Percentiles rank a stretch among this genome's conserved stretches.
Conservation (phyloP, 2,888 invertebrate species). For the Amphipoea oculea region DNA sequence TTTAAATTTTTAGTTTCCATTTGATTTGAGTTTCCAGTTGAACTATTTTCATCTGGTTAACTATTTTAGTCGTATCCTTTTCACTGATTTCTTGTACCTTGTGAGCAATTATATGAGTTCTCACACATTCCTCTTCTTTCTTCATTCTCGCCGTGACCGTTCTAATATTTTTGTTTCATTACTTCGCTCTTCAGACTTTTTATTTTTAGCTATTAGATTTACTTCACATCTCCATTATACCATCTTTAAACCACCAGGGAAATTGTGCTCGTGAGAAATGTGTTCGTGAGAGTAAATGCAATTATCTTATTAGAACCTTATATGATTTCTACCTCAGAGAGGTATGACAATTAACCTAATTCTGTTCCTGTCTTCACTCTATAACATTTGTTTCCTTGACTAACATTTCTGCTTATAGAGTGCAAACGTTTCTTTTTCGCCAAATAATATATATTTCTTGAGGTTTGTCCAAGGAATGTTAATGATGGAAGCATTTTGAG, state of each 20-base stretch:
- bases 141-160: neutral
- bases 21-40: constrained; percentile 2
- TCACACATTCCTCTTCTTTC: neutral
- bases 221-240: constrained; percentile 29
- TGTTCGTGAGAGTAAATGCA: constrained; percentile 36
- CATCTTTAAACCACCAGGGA: constrained; percentile 4
- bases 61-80: neutral
- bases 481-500: constrained; percentile 28
- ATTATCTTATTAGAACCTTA: constrained; percentile 46
- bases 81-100: neutral
- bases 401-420: constrained; percentile 21
- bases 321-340: constrained; percentile 38
- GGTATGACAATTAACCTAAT: constrained; percentile 36
- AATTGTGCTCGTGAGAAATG: too few relatives aligned
- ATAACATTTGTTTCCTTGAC: constrained; percentile 27
- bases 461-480: constrained; percentile 18
- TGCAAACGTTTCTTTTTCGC: constrained; percentile 16
- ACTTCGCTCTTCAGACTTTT: neutral
- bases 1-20: neutral
- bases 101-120: neutral
- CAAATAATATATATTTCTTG: constrained; percentile 4
- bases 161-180: constrained; percentile 16
- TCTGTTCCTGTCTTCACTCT: constrained; percentile 33
- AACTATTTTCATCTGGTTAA: neutral
- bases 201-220: constrained; percentile 11